Evolutionary conservation across 2,797 vertebrate genomes (phyloP).

Genomic region (Australoheros facetus): DNA sequence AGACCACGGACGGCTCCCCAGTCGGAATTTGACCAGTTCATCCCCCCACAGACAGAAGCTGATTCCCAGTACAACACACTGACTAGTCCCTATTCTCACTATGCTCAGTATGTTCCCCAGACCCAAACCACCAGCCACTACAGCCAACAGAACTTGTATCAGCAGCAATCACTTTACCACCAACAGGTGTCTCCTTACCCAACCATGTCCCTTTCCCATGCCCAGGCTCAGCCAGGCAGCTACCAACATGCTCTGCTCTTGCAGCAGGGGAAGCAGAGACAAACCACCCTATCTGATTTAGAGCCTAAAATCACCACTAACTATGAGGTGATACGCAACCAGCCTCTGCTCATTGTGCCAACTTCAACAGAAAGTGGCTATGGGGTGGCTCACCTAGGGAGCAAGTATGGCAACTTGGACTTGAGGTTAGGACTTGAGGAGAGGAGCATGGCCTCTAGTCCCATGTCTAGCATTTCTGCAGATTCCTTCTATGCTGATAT

Average conservation of each 20-base stretch:
- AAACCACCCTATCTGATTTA: constrained; percentile 88
- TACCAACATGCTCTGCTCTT: constrained; percentile 92
- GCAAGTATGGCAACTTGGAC: constrained; percentile 93
- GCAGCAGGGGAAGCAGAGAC: constrained; percentile 91
- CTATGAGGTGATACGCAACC: constrained; percentile 96
- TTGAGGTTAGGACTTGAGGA: constrained; percentile 94
- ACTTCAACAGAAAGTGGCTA: constrained; percentile 91
- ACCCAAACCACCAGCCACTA: constrained; percentile 93
- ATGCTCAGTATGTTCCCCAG: constrained; percentile 90
- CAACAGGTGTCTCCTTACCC: constrained; percentile 94
- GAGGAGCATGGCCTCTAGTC: constrained; percentile 95
- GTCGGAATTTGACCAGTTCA: constrained; percentile 94
- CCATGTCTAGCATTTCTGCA: constrained; percentile 97
- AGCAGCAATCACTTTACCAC: constrained; percentile 92
- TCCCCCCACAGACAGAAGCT: constrained; percentile 94
- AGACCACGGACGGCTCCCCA: constrained; percentile 96
- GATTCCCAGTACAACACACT: constrained; percentile 93
- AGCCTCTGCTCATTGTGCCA: constrained; percentile 95
- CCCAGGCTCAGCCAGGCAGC: constrained; percentile 86
- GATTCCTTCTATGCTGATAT: constrained; percentile 99
- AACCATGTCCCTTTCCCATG: constrained; percentile 87
- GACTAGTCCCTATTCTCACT: constrained; percentile 93
- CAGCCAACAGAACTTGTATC: constrained; percentile 91
- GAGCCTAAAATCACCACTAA: constrained; percentile 95
- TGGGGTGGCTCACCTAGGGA: constrained; percentile 88